Evolutionary conservation across 2,797 vertebrate species (phyloP).

Genomic region (Bradypodion pumilum): DNA sequence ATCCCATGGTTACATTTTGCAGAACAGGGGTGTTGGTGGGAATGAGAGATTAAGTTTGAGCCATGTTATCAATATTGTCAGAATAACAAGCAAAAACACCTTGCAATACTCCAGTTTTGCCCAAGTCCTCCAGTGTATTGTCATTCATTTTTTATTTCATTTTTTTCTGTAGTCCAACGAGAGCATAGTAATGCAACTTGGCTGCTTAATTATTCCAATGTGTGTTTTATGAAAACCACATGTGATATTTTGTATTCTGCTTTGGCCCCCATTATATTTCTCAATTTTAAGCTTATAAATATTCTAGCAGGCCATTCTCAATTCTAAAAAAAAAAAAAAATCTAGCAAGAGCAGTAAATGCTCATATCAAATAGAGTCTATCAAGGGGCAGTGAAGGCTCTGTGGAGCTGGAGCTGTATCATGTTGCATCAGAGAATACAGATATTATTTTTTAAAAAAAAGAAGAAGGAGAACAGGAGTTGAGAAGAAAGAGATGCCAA

Average conservation of each 20-base stretch:
- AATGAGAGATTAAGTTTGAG: not conserved
- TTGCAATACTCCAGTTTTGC: not conserved
- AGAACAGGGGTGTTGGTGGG: too few relatives aligned
- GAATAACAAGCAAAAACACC: not conserved
- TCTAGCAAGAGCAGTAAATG: conserved; percentile 44
- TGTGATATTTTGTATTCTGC: conserved; percentile 51
- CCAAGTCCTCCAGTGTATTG: not conserved
- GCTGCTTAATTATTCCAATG: conserved; percentile 44
- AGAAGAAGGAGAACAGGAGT: conserved; percentile 12
- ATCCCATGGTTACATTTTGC: not conserved
- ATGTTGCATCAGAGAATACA: conserved; percentile 51
- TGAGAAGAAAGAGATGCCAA: conserved; percentile 21
- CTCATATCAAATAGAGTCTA: conserved; percentile 56
- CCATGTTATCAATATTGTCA: conserved; percentile 9
- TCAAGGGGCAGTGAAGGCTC: conserved; percentile 24
- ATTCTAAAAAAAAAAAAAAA: conserved; percentile 36
- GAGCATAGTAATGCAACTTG: not conserved
- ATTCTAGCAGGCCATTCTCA: conserved; percentile 44
- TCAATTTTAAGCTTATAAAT: conserved; percentile 60
- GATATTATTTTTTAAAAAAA: conserved; percentile 50
- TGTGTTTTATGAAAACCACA: conserved; percentile 21
- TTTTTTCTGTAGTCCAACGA: not conserved
- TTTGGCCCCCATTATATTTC: conserved; percentile 43
- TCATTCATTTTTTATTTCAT: too few relatives aligned
- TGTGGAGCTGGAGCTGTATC: conserved; percentile 51